Evolutionary conservation across 2,113 vertebrate species (phyloP), one percentile per base, ranked within the genome.

Genomic region (Asarcornis scutulata): DNA sequence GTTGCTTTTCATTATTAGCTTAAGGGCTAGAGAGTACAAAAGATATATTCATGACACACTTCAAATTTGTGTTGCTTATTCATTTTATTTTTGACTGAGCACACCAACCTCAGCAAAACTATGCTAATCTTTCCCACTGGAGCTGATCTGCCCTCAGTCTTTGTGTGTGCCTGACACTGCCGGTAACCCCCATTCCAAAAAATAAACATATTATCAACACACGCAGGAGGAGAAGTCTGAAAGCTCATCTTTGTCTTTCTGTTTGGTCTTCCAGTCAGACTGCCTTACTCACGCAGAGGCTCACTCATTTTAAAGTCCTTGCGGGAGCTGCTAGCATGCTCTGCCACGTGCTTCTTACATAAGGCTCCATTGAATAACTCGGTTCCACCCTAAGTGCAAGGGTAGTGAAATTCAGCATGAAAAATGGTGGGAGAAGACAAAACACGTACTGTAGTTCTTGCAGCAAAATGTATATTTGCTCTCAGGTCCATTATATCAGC

Each of bases 1-100:
- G 74, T 67, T 95, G 62, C 86, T 94, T 93, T 93, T 96, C 83
- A 91, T 89, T 96, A 84, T 86, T 96, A 96, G 92, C 88, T 96
- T 81, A 94, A 86, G 83, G 88, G 58, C 66, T 95, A 53, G 32
- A 83, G 52, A 78, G 26, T 82, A 94, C 77, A 92, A 67, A 86
- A 90, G 83, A 79, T 64, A 48, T 56, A 82, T 84, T 78, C 86
- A 91, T 38, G 62, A 88, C 83, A 92, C 62, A 88, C 68, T 94
- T 93, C 80, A 94, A 72, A 83, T 88, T 90, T 5, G 1, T 86
- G 38, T 83, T 89, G 42, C 86, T 88, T 95, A 91, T 89, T 82
- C 31, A 40, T 92, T 91, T 93, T 86, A 36, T 86, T 95, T 95
- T 92, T 87, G 80, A 83, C 73, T 87, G 78, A 92, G 74, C 56